Evolutionary conservation across 2,797 vertebrate species (phyloP).

Genomic region (Poecilia wingei): DNA sequence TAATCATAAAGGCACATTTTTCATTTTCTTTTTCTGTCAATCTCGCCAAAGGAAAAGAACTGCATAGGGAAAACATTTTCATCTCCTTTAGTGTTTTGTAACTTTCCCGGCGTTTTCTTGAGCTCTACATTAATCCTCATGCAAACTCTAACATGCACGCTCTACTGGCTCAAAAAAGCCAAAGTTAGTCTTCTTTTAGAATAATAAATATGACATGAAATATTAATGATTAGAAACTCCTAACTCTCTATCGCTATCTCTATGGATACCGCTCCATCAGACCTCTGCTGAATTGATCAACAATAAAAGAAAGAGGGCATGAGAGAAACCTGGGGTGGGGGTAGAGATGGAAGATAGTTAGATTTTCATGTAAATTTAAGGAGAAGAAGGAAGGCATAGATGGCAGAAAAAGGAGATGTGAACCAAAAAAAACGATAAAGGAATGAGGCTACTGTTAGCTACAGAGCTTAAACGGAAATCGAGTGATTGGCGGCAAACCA

Average conservation of each 20-base stretch:
- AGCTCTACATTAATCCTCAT: conserved; percentile 16
- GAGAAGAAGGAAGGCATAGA: conserved; percentile 17
- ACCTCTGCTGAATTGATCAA: conserved; percentile 54
- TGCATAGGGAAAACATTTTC: neutral
- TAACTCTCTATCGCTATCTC: conserved; percentile 49
- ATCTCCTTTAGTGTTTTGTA: neutral
- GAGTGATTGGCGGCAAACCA: conserved; percentile 29
- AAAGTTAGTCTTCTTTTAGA: conserved; percentile 52
- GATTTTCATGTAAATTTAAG: conserved; percentile 20
- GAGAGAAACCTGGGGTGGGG: neutral
- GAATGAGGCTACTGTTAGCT: conserved; percentile 27
- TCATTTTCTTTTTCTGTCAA: neutral
- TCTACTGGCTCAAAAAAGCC: conserved; percentile 33
- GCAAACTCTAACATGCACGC: conserved; percentile 16
- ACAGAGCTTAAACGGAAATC: conserved; percentile 30
- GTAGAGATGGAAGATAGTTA: neutral
- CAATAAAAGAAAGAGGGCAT: conserved; percentile 16
- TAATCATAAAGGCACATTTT: neutral
- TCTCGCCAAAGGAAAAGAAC: neutral
- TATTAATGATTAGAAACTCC: conserved; percentile 70
- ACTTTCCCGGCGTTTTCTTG: neutral
- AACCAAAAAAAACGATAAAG: conserved; percentile 16
- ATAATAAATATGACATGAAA: conserved; percentile 65
- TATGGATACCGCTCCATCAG: conserved; percentile 56
- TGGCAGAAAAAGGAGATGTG: conserved; percentile 11